phyloP scores from a whole-genome alignment of 2,888 invertebrate species.

The Sinohyriopsis cumingii region DNA sequence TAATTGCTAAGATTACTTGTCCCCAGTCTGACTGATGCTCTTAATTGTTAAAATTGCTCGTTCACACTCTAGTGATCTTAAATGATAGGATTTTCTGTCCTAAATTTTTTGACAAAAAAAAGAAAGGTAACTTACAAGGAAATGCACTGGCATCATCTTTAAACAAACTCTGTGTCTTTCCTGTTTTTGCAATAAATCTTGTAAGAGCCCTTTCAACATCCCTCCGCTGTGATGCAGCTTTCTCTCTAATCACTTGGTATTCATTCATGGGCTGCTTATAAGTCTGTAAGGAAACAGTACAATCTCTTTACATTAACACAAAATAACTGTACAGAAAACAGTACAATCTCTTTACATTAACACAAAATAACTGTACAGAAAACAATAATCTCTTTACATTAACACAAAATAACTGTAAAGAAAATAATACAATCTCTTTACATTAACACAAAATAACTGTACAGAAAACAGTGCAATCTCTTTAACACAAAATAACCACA shows the following conservation, averaged over 20 bases:
- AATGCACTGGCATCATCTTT: conserved; percentile 90
- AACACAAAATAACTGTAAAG: neutral
- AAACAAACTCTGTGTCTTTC: conserved; percentile 92
- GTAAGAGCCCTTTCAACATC: conserved; percentile 95
- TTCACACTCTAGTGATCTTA: neutral
- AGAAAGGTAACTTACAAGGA: conserved; percentile 80
- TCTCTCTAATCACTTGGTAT: conserved; percentile 95
- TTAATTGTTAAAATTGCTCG: too few species aligned
- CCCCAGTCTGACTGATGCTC: too few species aligned
- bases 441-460: neutral
- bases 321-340: neutral
- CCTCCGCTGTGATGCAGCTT: conserved; percentile 92
- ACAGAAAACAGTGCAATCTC: conserved; percentile 2
- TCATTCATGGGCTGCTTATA: conserved; percentile 97
- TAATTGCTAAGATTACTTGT: too few species aligned
- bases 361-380: neutral
- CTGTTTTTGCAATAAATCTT: conserved; percentile 93
- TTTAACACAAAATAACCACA: neutral
- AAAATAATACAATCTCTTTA: conserved; percentile 32
- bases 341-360: conserved; percentile 6
- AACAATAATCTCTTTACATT: conserved; percentile 9
- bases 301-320: conserved; percentile 6
- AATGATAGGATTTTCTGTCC: neutral
- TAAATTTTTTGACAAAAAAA: neutral
- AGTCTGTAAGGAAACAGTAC: conserved; percentile 77